phyloP scores from a whole-genome alignment of 2,888 invertebrate species.

The Caenorhabditis becei region DNA sequence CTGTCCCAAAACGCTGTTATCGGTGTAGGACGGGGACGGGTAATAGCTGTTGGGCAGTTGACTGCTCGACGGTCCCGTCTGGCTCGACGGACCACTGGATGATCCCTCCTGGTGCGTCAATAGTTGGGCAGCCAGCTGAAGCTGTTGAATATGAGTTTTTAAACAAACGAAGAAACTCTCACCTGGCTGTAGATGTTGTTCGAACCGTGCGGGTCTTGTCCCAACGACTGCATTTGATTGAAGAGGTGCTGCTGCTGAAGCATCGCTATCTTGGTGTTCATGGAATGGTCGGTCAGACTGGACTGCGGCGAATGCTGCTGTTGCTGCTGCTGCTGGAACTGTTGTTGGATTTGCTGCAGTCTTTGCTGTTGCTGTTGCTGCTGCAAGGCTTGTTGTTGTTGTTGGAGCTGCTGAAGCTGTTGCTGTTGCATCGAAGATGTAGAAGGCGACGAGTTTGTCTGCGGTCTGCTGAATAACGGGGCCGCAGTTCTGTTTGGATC shows the following conservation, averaged over 20 bases:
- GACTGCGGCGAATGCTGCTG: conserved; percentile 29
- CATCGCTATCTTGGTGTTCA: conserved; percentile 8
- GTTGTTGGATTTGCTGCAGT: conserved; percentile 35
- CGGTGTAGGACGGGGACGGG: conserved; percentile 63
- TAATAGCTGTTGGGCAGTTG: conserved; percentile 52
- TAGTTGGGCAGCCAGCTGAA: conserved; percentile 68
- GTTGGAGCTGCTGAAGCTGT: conserved; percentile 30
- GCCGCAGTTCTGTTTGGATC: conserved; percentile 26
- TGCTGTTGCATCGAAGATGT: conserved; percentile 36
- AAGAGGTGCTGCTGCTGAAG: conserved; percentile 31
- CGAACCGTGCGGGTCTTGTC: background rate
- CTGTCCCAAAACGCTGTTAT: conserved; percentile 43
- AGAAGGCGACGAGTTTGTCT: background rate
- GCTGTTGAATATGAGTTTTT: background rate
- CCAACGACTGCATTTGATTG: conserved; percentile 22
- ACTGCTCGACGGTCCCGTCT: conserved; percentile 3
- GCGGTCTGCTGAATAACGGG: conserved; percentile 53
- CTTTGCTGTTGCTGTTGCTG: conserved; percentile 32
- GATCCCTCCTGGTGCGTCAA: conserved; percentile 60
- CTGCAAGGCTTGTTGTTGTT: conserved; percentile 37
- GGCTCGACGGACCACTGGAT: conserved; percentile 12
- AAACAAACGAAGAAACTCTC: background rate
- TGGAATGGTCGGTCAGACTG: conserved; percentile 15
- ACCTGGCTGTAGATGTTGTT: conserved; percentile 36
- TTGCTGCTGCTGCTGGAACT: conserved; percentile 38